Evolutionary conservation across 2,113 vertebrate species (phyloP).

Genomic region (Albula goreensis): DNA sequence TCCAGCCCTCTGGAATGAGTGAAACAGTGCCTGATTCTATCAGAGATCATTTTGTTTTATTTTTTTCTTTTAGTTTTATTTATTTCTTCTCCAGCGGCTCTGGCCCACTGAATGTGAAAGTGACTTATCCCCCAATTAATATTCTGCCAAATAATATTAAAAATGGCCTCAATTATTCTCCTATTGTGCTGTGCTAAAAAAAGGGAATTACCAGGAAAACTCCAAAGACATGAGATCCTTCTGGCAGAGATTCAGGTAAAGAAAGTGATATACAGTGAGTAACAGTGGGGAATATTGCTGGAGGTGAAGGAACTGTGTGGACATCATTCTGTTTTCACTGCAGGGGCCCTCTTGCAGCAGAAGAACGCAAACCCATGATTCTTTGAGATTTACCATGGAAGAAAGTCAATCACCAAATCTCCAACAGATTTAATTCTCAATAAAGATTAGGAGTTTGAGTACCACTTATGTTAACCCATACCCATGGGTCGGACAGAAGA

Average conservation of each 20-base stretch:
- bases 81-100: conserved; percentile 23
- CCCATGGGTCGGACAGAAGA: neutral
- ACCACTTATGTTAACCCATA: neutral
- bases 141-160: conserved; percentile 31
- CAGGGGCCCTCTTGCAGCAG: neutral
- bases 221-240: conserved; percentile 21
- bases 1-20: neutral
- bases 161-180: conserved; percentile 2
- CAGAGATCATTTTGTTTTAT: conserved; percentile 23
- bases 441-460: neutral
- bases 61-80: conserved; percentile 7
- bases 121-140: conserved; percentile 26
- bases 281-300: neutral
- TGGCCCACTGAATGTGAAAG: neutral
- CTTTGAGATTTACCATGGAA: neutral
- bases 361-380: neutral
- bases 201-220: conserved; percentile 28
- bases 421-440: neutral
- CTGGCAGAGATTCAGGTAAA: conserved; percentile 24
- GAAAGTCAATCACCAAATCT: conserved; percentile 1
- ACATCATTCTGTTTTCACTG: neutral
- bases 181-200: conserved; percentile 15
- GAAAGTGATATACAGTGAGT: conserved; percentile 28
- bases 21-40: conserved; percentile 14
- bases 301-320: conserved; percentile 17